These are phyloP conservation scores for Abramis brama DNA, from an alignment of 2,113 vertebrate genomes.

Conservation along the genomic window DNA sequence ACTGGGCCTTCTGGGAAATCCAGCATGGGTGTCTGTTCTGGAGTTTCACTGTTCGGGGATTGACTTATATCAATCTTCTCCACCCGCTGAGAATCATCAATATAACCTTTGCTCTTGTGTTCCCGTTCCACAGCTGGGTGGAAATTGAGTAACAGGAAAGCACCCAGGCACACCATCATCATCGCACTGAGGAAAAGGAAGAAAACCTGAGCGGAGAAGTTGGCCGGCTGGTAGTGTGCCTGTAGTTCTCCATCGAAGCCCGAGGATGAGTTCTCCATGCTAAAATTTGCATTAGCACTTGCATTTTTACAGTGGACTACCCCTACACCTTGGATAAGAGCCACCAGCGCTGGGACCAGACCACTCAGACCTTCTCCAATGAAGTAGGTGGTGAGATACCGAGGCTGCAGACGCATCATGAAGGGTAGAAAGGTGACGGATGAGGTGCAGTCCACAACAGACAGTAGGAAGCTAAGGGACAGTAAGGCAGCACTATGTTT, in stretches of 20 bases:
- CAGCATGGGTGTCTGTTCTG: constrained; percentile 78
- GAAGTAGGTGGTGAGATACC: constrained; percentile 82
- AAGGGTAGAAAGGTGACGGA: constrained; percentile 87
- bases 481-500: constrained; percentile 77
- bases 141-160: constrained; percentile 79
- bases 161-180: constrained; percentile 76
- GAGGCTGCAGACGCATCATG: constrained; percentile 79
- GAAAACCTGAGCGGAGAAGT: constrained; percentile 78
- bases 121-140: constrained; percentile 73
- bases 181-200: constrained; percentile 81
- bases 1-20: constrained; percentile 30
- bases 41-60: constrained; percentile 61
- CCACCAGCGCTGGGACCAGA: constrained; percentile 79
- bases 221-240: constrained; percentile 76
- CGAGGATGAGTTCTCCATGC: constrained; percentile 52
- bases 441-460: constrained; percentile 86
- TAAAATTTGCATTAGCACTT: constrained; percentile 57
- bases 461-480: constrained; percentile 79
- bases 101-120: constrained; percentile 66
- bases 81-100: constrained; percentile 43
- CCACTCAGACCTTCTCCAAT: constrained; percentile 84
- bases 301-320: constrained; percentile 74
- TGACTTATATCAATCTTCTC: constrained; percentile 67
- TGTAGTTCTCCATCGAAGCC: constrained; percentile 48
- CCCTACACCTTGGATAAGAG: constrained; percentile 80